Percentiles rank a stretch among this genome's conserved stretches.
phyloP scores from a whole-genome alignment of 2,888 invertebrate species.

The Sinotaia quadrata region DNA sequence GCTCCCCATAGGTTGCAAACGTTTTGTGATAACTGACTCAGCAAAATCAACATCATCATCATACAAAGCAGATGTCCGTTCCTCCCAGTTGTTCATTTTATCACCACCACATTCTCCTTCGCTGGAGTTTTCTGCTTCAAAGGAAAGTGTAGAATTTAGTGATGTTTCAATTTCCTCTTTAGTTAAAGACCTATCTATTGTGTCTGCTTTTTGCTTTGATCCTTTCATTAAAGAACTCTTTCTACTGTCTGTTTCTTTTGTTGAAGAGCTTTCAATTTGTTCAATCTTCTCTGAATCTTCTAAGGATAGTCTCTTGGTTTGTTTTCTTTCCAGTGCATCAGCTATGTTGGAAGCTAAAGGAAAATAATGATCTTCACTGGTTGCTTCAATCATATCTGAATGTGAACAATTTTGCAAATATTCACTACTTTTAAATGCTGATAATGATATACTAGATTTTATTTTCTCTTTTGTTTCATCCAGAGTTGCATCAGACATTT shows the following conservation, averaged over 20 bases:
- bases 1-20: background rate
- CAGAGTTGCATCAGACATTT: too few relatives aligned
- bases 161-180: background rate
- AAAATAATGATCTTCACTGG: background rate
- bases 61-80: slow-evolving; percentile 16
- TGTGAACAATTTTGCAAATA: too few relatives aligned
- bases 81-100: slow-evolving; percentile 9
- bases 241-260: too few relatives aligned
- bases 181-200: background rate
- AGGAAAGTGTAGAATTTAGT: slow-evolving; percentile 8
- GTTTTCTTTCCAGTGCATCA: background rate
- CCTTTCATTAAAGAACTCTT: too few relatives aligned
- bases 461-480: too few relatives aligned
- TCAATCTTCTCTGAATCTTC: too few relatives aligned
- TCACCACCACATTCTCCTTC: too few relatives aligned
- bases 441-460: too few relatives aligned
- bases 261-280: too few relatives aligned
- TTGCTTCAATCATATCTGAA: background rate
- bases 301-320: background rate
- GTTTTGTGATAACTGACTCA: too few relatives aligned
- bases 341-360: background rate
- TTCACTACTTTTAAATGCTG: too few relatives aligned
- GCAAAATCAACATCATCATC: slow-evolving; percentile 16
- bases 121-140: slow-evolving; percentile 4
- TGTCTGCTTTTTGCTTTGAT: too few relatives aligned